These are phyloP conservation scores for Deilephila porcellus DNA, from an alignment of 2,888 invertebrate genomes.

Conservation along the genomic window DNA sequence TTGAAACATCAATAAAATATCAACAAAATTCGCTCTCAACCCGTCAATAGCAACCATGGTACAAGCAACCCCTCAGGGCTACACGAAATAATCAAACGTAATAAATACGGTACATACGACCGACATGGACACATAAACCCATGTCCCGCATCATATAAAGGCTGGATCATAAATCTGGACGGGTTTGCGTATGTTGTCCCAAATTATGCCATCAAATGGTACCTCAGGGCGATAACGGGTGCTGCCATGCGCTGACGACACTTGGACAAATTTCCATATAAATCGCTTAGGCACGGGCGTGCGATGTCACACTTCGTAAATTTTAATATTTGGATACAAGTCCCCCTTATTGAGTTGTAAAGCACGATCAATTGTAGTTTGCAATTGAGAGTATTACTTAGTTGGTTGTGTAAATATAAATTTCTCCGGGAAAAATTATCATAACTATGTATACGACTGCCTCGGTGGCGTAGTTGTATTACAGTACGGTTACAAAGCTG, in stretches of 20 bases:
- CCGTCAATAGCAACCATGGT: too few relatives aligned
- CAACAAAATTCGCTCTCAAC: neutral
- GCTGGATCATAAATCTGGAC: slow-evolving; percentile 1
- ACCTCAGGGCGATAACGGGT: slow-evolving; percentile 62
- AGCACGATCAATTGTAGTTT: neutral
- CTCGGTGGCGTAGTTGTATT: too few relatives aligned
- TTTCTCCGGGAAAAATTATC: too few relatives aligned
- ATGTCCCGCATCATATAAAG: slow-evolving; percentile 33
- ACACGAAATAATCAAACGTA: slow-evolving; percentile 38
- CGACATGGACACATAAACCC: slow-evolving; percentile 62
- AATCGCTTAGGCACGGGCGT: slow-evolving; percentile 75
- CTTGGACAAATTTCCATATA: slow-evolving; percentile 79
- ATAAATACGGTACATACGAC: slow-evolving; percentile 41
- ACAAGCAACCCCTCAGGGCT: neutral
- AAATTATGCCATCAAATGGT: slow-evolving; percentile 81
- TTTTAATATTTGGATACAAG: slow-evolving; percentile 74
- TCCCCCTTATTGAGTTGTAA: slow-evolving; percentile 38
- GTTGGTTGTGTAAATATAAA: too few relatives aligned
- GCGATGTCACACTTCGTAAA: slow-evolving; percentile 77
- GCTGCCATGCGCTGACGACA: slow-evolving; percentile 66
- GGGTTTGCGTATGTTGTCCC: slow-evolving; percentile 73
- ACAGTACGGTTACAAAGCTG: too few relatives aligned
- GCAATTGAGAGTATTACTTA: too few relatives aligned
- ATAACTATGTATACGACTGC: too few relatives aligned
- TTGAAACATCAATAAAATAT: slow-evolving; percentile 3